These are phyloP conservation scores for Virgularia gustaviana DNA, from an alignment of 92 coral and sea anemone species.

Conservation along the genomic window DNA sequence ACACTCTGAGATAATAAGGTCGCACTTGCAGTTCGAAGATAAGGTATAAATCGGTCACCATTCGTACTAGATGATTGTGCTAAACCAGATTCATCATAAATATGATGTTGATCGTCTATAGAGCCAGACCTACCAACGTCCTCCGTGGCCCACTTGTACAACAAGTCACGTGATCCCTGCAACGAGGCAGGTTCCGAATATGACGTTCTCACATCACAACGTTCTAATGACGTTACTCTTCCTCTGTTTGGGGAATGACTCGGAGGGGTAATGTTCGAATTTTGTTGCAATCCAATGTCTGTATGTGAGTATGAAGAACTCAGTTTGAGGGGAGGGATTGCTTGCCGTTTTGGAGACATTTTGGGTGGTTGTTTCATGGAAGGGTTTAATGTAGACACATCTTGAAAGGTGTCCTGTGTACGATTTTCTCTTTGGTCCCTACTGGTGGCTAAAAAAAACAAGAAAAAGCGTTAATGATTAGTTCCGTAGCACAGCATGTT, in stretches of 20 bases:
- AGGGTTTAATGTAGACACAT: neutral
- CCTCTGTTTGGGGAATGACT: constrained; percentile 7
- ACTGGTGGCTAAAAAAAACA: too few relatives aligned
- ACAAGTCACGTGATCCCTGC: neutral
- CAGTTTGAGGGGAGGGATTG: constrained; percentile 22
- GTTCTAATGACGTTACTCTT: neutral
- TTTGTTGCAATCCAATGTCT: neutral
- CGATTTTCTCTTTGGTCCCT: too few relatives aligned
- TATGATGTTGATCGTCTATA: neutral
- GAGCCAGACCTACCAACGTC: constrained; percentile 8
- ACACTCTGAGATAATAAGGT: constrained; percentile 2
- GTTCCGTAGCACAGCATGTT: too few relatives aligned
- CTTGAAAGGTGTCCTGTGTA: too few relatives aligned
- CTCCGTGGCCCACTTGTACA: constrained; percentile 19
- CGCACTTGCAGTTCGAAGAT: constrained; percentile 35
- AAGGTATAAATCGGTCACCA: constrained; percentile 17
- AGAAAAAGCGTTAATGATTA: too few relatives aligned
- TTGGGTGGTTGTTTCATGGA: neutral
- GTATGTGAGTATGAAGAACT: constrained; percentile 13
- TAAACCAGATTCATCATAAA: neutral
- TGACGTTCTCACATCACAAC: constrained; percentile 16
- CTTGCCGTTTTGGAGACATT: neutral
- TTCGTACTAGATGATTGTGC: neutral
- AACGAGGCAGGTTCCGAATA: constrained; percentile 15
- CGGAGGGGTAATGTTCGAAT: neutral